phyloP scores from a whole-genome alignment of 2,888 invertebrate genomes.

The Cephalotes varians region DNA sequence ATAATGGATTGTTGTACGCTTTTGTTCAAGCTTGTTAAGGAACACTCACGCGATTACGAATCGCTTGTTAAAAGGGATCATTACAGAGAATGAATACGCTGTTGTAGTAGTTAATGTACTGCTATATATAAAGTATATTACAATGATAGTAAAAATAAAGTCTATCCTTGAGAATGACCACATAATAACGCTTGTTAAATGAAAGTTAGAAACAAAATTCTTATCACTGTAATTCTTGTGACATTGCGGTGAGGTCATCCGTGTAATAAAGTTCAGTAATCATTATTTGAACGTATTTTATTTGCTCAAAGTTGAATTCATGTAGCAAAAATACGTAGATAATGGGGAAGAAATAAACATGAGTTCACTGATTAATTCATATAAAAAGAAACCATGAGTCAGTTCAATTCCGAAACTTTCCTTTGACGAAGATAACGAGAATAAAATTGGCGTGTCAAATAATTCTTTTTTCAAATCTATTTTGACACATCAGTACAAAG shows the following conservation, averaged over 20 bases:
- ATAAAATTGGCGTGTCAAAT: not conserved
- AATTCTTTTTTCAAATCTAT: not conserved
- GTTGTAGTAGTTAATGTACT: not conserved
- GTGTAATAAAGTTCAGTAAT: not conserved
- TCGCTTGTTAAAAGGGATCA: not conserved
- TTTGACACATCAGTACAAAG: not conserved
- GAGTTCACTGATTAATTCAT: not conserved
- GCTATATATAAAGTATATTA: not conserved
- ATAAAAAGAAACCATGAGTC: not conserved
- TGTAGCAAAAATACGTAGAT: not conserved
- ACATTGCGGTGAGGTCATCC: not conserved
- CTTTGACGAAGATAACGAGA: not conserved
- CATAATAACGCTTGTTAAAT: not conserved
- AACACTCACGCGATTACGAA: not conserved
- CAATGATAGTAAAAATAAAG: not conserved
- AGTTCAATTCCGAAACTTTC: not conserved
- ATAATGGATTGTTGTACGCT: conserved; percentile 7
- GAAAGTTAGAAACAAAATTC: not conserved
- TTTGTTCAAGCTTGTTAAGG: conserved; percentile 13
- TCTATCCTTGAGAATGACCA: not conserved
- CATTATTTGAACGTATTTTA: not conserved
- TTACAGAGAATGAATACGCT: conserved; percentile 2
- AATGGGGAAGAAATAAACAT: not conserved
- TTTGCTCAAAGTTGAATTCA: not conserved
- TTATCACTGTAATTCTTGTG: not conserved